phyloP scores from a whole-genome alignment of 2,888 invertebrate species.

The Lutraria lutraria region DNA sequence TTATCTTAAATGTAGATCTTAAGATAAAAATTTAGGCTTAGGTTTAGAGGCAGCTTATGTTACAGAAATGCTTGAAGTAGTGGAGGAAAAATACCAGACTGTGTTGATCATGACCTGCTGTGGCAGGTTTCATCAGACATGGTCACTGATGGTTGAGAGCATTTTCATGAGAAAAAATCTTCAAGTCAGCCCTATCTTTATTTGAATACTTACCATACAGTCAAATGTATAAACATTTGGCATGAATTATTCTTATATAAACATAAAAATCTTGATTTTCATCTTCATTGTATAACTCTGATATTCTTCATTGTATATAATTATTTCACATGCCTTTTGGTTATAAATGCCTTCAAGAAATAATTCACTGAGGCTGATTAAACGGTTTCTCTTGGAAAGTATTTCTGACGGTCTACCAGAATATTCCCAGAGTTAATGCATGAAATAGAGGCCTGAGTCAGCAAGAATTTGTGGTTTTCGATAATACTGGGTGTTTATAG shows the following conservation, averaged over 20 bases:
- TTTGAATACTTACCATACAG: not conserved
- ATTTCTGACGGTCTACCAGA: not conserved
- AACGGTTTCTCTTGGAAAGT: not conserved
- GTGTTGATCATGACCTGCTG: not conserved
- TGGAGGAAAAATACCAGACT: not conserved
- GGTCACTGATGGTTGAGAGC: not conserved
- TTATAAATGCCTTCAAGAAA: not conserved
- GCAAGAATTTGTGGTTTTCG: not conserved
- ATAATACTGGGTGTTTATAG: not conserved
- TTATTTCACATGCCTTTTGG: not conserved
- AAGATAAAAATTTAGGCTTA: not conserved
- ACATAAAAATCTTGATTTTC: not conserved
- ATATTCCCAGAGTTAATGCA: slow-evolving; percentile 4
- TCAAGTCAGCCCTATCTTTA: not conserved
- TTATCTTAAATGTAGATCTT: slow-evolving; percentile 9
- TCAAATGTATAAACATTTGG: not conserved
- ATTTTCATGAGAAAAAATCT: not conserved
- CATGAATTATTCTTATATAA: not conserved
- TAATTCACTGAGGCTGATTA: not conserved
- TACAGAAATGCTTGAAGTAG: not conserved
- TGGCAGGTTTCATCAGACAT: not conserved
- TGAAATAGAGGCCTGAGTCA: slow-evolving; percentile 1
- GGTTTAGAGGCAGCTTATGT: not conserved
- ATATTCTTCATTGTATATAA: not conserved
- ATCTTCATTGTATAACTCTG: not conserved